Evolutionary conservation across 2,113 vertebrate genomes (phyloP).

Genomic region (Siniperca chuatsi): DNA sequence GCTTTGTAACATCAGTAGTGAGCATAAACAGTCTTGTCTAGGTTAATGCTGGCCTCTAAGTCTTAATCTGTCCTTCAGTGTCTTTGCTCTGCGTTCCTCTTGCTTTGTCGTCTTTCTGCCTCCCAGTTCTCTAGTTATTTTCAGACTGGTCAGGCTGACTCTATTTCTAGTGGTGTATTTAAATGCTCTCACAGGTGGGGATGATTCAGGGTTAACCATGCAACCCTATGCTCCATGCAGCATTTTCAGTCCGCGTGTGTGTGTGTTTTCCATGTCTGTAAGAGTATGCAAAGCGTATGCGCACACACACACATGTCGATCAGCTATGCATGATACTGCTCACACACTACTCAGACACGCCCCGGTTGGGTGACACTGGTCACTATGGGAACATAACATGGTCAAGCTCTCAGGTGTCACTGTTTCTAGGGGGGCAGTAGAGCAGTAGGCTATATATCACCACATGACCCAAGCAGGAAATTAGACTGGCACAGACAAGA

Average conservation of each 20-base stretch:
- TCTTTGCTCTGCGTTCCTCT: constrained; percentile 18
- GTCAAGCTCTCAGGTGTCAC: constrained; percentile 72
- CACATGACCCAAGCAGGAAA: constrained; percentile 60
- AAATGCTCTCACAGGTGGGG: constrained; percentile 68
- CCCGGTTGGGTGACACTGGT: constrained; percentile 76
- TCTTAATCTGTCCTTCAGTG: constrained; percentile 45
- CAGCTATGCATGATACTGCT: constrained; percentile 55
- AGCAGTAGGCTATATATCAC: constrained; percentile 54
- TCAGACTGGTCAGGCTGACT: constrained; percentile 46
- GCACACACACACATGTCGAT: constrained; percentile 43
- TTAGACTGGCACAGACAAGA: constrained; percentile 36
- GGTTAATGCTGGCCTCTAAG: constrained; percentile 30
- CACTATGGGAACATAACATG: constrained; percentile 76
- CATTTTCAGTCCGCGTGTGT: constrained; percentile 17
- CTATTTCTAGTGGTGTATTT: constrained; percentile 75
- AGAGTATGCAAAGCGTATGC: constrained; percentile 66
- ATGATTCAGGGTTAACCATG: constrained; percentile 60
- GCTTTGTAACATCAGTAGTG: background rate
- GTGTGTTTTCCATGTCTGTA: constrained; percentile 20
- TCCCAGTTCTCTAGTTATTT: constrained; percentile 73
- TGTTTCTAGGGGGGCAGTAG: constrained; percentile 66
- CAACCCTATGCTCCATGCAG: constrained; percentile 29
- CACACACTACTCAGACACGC: constrained; percentile 57
- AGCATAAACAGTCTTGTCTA: background rate
- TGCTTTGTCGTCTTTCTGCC: constrained; percentile 59